These are phyloP conservation scores for Macrocentrus cingulum DNA, from an alignment of 1,140 invertebrate genomes.

Conservation along the genomic window DNA sequence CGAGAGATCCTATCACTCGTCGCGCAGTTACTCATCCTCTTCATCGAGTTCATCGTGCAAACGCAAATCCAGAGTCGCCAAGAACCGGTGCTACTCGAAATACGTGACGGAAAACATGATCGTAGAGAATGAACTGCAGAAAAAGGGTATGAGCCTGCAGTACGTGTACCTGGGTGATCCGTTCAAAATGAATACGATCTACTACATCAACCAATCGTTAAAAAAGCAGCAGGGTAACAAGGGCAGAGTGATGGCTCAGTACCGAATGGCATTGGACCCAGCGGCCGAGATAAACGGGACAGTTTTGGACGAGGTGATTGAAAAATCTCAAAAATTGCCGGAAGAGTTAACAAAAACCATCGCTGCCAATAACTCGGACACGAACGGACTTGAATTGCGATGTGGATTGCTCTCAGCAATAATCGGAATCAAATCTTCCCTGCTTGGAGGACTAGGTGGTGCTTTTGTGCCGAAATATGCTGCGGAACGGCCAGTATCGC, in stretches of 20 bases:
- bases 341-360: too few relatives aligned
- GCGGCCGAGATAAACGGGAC: background rate
- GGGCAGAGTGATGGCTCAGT: constrained; percentile 12
- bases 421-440: too few relatives aligned
- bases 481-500: too few relatives aligned
- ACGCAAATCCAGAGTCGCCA: background rate
- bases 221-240: background rate
- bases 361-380: too few relatives aligned
- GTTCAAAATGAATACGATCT: constrained; percentile 15
- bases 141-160: constrained; percentile 11
- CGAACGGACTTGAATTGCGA: too few relatives aligned
- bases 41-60: constrained; percentile 11
- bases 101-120: constrained; percentile 13
- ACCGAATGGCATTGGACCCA: background rate
- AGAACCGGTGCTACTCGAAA: constrained; percentile 12
- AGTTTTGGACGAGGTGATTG: background rate
- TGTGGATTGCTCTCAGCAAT: too few relatives aligned
- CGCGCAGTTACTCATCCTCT: background rate
- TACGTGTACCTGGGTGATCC: constrained; percentile 22
- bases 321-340: background rate
- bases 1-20: constrained; percentile 6
- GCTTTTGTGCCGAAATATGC: too few relatives aligned
- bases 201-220: constrained; percentile 8
- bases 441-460: too few relatives aligned
- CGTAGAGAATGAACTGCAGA: constrained; percentile 16